Evolutionary conservation across 1,140 invertebrate genomes (phyloP), one percentile per base, ranked within the genome.

Genomic region (Sipha flava): DNA sequence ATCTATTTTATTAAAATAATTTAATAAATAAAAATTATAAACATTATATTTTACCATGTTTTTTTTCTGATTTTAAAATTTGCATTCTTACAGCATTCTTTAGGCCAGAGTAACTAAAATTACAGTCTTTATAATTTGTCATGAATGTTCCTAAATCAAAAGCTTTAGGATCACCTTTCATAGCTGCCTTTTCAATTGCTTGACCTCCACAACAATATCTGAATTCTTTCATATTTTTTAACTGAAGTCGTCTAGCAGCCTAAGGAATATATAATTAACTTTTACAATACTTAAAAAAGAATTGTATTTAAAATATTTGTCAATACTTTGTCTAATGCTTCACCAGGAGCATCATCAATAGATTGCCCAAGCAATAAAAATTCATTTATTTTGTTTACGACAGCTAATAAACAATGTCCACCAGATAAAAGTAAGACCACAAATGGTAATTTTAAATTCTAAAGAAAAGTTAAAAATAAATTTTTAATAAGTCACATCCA

Each of bases 391-490:
- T 88, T 88, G 84, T 91, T 87, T 2, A 91, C 95, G 21, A 98
- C 83, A 49, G 91, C 90, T 77, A 98, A 84, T 64, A 98, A 87
- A 86, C 93, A 93, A 85, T 99, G 95, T 10, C 96, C 96, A 79
- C 95, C 95, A 84, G 96, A 98, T 80, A 96, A 91, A 3, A 99
- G 86, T 12, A 98, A 85, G 29, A 93, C 92, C 62, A 98, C 85
- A 87, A 94, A 98, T 64, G 97, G 97, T 88, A 95, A 98, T 70
- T 91, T 85, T 62, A 98, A 59, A 45, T 81, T 87, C 89, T 91
- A 82, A 70, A 83, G 77, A 81, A 40, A 40, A 40, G 5, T 40
- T 40, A 40, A 4, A 40, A 10, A 6, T n/a, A 16, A 59, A 23
- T 59, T 59, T 59, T 59, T 26, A 18, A 59, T 59, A 29, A 59